Conservation (phyloP, 2,113 vertebrate species). For the Cyprinus carpio region DNA sequence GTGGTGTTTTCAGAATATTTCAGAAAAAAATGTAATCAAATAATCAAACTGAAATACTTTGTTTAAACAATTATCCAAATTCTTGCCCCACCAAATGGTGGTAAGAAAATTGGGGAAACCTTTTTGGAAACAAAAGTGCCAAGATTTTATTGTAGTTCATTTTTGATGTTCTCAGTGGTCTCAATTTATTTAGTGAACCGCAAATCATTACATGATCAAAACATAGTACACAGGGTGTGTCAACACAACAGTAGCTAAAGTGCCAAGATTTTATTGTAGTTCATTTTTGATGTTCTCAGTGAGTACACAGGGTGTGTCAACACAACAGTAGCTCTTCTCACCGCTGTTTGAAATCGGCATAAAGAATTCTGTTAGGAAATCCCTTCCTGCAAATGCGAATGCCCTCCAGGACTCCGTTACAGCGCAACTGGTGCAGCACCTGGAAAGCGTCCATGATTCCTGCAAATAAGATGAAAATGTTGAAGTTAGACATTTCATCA, state of each 20-base stretch:
- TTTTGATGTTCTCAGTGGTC: too few relatives aligned
- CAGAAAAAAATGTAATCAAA: background rate
- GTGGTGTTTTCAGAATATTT: background rate
- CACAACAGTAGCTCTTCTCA: slow-evolving; percentile 58
- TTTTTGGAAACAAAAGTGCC: background rate
- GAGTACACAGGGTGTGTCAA: background rate
- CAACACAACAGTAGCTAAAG: too few relatives aligned
- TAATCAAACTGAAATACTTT: background rate
- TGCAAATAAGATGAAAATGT: slow-evolving; percentile 44
- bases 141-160: too few relatives aligned
- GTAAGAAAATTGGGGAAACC: background rate
- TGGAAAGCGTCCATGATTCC: slow-evolving; percentile 82
- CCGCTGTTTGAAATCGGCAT: slow-evolving; percentile 83
- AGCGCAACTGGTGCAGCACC: slow-evolving; percentile 85
- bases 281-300: background rate
- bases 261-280: background rate
- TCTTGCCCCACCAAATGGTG: background rate
- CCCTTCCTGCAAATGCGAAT: slow-evolving; percentile 87
- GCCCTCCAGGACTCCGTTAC: slow-evolving; percentile 84
- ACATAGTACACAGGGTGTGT: too few relatives aligned
- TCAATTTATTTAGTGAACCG: background rate
- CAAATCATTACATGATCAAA: background rate
- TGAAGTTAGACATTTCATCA: background rate
- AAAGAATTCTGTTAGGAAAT: slow-evolving; percentile 82
- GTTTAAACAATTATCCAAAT: too few relatives aligned